These are phyloP conservation scores for Anolis sagrei DNA, from an alignment of 2,113 vertebrate genomes.

Conservation along the genomic window DNA sequence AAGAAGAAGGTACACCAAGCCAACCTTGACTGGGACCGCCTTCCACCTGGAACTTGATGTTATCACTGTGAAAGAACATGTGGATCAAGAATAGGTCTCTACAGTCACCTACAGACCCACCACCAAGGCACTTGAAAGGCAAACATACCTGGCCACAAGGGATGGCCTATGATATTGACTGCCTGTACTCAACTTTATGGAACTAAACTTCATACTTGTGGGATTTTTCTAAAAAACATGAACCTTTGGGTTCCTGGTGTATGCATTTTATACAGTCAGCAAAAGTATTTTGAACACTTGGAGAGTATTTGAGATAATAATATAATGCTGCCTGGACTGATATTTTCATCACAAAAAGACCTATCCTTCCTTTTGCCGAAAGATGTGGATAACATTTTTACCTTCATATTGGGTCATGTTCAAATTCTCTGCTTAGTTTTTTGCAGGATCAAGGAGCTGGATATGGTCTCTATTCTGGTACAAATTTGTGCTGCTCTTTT, in stretches of 20 bases:
- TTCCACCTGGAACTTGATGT: too few species aligned
- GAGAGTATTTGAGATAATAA: background rate
- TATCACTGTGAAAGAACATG: too few species aligned
- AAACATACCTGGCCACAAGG: too few species aligned
- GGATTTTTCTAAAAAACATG: background rate
- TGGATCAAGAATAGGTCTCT: too few species aligned
- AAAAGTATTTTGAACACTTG: background rate
- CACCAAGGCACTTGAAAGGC: too few species aligned
- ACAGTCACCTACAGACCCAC: too few species aligned
- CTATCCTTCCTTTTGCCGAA: background rate
- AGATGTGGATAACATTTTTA: background rate
- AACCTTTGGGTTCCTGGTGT: background rate
- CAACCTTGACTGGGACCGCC: too few species aligned
- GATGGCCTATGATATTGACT: too few species aligned
- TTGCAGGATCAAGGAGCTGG: background rate
- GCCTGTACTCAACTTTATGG: background rate
- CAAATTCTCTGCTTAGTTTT: background rate
- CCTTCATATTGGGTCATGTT: background rate
- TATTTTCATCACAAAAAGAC: background rate
- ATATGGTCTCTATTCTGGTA: background rate
- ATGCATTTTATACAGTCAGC: constrained; percentile 1
- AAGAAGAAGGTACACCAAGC: too few species aligned
- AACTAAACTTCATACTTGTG: background rate
- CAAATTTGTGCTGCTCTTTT: background rate
- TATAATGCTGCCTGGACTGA: background rate